Conservation (phyloP, 2,113 vertebrate genomes). For the Rhabdomys dilectus region DNA sequence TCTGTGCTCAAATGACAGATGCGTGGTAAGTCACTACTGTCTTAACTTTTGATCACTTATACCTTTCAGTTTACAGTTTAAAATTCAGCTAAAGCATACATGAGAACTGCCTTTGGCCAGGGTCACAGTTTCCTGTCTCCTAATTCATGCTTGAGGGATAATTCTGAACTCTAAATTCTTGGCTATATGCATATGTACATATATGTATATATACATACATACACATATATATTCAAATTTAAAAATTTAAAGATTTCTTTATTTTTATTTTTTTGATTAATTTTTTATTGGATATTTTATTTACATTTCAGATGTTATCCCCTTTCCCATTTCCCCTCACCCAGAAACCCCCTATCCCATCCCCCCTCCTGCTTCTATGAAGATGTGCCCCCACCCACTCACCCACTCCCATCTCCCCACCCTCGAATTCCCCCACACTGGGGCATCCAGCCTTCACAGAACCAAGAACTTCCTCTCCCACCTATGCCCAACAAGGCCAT, state of each 20-base stretch:
- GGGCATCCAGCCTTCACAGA: too few species aligned
- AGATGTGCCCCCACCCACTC: too few species aligned
- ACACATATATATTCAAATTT: background rate
- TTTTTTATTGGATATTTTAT: too few species aligned
- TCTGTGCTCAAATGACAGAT: background rate
- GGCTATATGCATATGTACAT: slow-evolving; percentile 19
- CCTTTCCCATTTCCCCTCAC: too few species aligned
- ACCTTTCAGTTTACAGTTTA: slow-evolving; percentile 1
- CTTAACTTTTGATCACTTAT: slow-evolving; percentile 13
- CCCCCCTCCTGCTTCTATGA: too few species aligned
- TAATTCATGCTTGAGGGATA: background rate
- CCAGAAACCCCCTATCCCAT: too few species aligned
- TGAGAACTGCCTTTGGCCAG: background rate
- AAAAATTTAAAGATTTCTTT: slow-evolving; percentile 73
- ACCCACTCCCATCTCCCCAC: too few species aligned
- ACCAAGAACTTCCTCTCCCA: too few species aligned
- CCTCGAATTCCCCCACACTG: too few species aligned
- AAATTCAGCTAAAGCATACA: background rate
- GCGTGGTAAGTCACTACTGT: background rate
- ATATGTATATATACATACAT: too few species aligned
- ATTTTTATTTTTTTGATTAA: slow-evolving; percentile 49
- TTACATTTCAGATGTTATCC: too few species aligned
- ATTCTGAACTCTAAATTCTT: slow-evolving; percentile 38
- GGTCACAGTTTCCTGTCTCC: background rate
- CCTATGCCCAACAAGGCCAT: too few species aligned